A percentile compares a stretch with the other conserved stretches of the same genome.
These are phyloP conservation scores for Drosophila parthenogenetica DNA, from an alignment of 2,888 invertebrate species.

Conservation along the genomic window DNA sequence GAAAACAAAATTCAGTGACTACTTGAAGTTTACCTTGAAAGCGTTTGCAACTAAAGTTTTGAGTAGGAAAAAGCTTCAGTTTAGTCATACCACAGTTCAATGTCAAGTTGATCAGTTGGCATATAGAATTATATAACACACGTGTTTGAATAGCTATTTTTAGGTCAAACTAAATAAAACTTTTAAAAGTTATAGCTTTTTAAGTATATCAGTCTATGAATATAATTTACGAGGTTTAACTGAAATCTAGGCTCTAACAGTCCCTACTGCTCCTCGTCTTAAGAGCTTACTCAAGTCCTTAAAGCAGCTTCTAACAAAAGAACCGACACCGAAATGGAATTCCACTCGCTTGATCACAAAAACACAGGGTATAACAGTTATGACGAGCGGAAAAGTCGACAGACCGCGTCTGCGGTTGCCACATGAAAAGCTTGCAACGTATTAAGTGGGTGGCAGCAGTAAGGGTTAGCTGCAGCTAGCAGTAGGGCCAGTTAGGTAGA, in stretches of 20 bases:
- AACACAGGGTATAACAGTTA: constrained; percentile 17
- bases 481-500: too few species aligned
- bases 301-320: background rate
- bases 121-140: background rate
- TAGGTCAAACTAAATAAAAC: background rate
- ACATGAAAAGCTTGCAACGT: constrained; percentile 9
- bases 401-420: constrained; percentile 17
- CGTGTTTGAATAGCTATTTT: background rate
- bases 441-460: background rate
- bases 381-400: constrained; percentile 16
- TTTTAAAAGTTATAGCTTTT: too few species aligned
- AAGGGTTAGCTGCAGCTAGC: too few species aligned
- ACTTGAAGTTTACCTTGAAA: constrained; percentile 9
- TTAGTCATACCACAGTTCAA: background rate
- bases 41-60: background rate
- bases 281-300: too few species aligned
- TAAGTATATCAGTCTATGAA: too few species aligned
- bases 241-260: too few species aligned
- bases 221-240: too few species aligned
- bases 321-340: background rate
- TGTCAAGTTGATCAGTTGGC: constrained; percentile 6
- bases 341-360: background rate
- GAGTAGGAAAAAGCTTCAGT: background rate
- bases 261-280: too few species aligned
- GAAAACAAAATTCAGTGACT: background rate